Conservation (phyloP, 2,888 invertebrate genomes). For the Lochmaea crataegi region DNA sequence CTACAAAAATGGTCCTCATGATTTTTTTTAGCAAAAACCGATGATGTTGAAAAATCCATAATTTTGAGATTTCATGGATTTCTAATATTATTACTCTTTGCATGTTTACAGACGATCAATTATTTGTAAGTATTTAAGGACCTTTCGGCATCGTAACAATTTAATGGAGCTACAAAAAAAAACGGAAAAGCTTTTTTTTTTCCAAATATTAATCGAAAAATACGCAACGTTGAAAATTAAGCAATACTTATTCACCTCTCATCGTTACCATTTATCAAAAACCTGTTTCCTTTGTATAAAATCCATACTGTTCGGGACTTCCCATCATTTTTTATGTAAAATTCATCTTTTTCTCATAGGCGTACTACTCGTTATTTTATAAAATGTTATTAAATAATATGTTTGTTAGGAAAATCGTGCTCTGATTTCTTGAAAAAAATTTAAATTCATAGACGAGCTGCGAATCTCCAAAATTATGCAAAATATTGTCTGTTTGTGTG, state of each 20-base stretch:
- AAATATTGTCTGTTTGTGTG: too few species aligned
- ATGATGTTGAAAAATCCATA: too few species aligned
- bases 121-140: not conserved
- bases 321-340: not conserved
- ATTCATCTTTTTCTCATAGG: not conserved
- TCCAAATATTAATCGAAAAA: not conserved
- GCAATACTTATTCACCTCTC: slow-evolving; percentile 3
- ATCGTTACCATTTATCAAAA: not conserved
- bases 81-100: too few species aligned
- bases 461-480: too few species aligned
- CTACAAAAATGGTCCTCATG: too few species aligned
- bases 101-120: too few species aligned
- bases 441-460: too few species aligned
- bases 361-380: not conserved
- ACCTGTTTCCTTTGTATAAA: not conserved
- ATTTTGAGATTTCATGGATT: too few species aligned
- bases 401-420: not conserved
- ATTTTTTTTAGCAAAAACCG: too few species aligned
- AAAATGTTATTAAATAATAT: not conserved
- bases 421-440: too few species aligned
- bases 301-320: not conserved
- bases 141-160: not conserved
- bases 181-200: not conserved
- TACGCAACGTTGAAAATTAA: not conserved
- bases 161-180: not conserved